Base-by-base conservation (phyloP, 1,140 invertebrate species). In the Drosophila seguyi region DNA sequence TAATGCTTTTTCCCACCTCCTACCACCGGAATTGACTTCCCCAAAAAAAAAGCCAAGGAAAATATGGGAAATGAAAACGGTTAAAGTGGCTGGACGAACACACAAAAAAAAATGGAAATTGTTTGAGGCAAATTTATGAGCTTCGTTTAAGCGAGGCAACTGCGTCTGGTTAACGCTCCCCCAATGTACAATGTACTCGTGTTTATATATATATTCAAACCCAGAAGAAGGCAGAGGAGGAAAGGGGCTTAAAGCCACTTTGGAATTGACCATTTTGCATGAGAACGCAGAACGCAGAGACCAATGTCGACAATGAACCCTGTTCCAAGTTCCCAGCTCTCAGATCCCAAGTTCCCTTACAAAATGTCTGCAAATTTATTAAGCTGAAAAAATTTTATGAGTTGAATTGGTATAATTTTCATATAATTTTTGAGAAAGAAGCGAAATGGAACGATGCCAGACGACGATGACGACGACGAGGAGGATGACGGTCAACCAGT, bases 381-480 rank as follows among this genome's bases (percentile, higher is more conserved):
- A 90, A 85, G 85, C 81, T 87, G 85, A 75, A 90, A 91, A 91
- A 87, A 84, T 81, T 91, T 91, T 91, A 91, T 91, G 88, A 91
- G 83, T 91, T 76, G 87, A 90, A 87, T 91, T 91, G 82, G 88
- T 91, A 91, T 91, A 91, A 91, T 91, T 91, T 91, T 91, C 88
- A 91, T 91, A 91, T 91, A 91, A 91, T 91, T 90, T 88, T 90
- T 81, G 73, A 80, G 65, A 88, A 72, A 63, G 72, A 88, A 87
- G 72, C 84, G 72, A 88, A 88, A 88, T 80, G 84, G 85, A 87
- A 87, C 84, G 84, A 62, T 67, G 62, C 81, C 53, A 68, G 62
- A 59, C 69, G 72, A 22, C 22, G 50, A n/a, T 7, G 39, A 29
- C 27, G 36, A 57, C 29, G 48, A 14, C 34, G 59, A 39, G 0